Base-by-base conservation (phyloP, 2,888 invertebrate genomes). In the Agrotis exclamationis region DNA sequence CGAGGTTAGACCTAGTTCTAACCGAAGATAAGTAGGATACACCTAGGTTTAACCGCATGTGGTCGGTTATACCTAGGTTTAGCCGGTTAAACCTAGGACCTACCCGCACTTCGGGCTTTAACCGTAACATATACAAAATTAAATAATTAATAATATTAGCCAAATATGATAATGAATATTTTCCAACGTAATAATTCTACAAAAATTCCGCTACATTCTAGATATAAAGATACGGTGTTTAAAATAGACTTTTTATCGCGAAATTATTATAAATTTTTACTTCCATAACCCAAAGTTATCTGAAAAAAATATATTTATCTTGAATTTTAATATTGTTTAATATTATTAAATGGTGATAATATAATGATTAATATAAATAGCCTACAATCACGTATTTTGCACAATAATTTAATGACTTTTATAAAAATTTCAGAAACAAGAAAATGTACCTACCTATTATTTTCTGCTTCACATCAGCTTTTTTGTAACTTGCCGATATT, bases 271-370 rank as follows among this genome's bases (percentile, higher is more conserved):
- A 83, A 85, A 85, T 80, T 89, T 88, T 91, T 91, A 91, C 90
- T 92, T 91, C 93, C 90, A 90, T 85, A 86, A 84, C 87, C 84
- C 76, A 87, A 69, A 91, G 89, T 93, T 95, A 94, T 95, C 94
- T 86, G 75, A 85, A 88, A 87, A 88, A 85, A 90, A 89, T 91
- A 94, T 92, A 93, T 92, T 95, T 95, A 95, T 95, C 95, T 91
- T 89, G 86, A 87, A 92, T 91, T 92, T 93, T 87, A 88, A 85
- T 90, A 88, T 91, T 91, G 93, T 93, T 91, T 76, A 77, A 88
- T 90, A 88, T 86, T 86, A 88, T 89, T 89, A 84, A 82, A 88
- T 86, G 87, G 88, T 88, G 90, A 90, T 88, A 86, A 88, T 88
- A 88, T 83, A 84, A 79, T 73, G 83, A 85, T 85, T 83, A 84